phyloP scores from a whole-genome alignment of 1,140 invertebrate species.

The Hermatobates lingyangjiaoensis region DNA sequence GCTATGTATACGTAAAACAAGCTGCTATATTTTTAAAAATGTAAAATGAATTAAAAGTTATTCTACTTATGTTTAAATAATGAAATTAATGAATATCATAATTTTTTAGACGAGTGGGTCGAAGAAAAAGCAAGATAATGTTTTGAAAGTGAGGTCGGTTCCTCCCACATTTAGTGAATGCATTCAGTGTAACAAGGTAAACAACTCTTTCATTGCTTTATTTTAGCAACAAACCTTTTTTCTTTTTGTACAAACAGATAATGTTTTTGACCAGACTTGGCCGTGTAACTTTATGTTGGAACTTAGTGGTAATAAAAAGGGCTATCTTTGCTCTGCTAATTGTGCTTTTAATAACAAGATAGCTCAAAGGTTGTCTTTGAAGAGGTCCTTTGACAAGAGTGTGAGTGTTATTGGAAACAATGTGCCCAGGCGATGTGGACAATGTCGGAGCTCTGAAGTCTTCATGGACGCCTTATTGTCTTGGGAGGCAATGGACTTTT shows the following conservation, averaged over 20 bases:
- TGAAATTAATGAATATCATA: too few species aligned
- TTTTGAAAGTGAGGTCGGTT: too few species aligned
- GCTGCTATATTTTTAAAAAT: too few species aligned
- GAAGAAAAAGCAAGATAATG: too few species aligned
- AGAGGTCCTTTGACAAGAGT: neutral
- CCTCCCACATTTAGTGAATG: neutral
- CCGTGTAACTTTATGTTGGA: neutral
- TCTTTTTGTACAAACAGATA: too few species aligned
- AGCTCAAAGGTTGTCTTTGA: neutral
- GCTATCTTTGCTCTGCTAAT: slow-evolving; percentile 11
- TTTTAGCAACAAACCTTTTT: too few species aligned
- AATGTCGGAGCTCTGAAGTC: slow-evolving; percentile 27
- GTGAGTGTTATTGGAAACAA: neutral
- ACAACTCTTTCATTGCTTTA: too few species aligned
- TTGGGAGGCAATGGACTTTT: slow-evolving; percentile 90
- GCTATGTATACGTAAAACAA: too few species aligned
- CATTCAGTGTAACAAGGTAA: neutral
- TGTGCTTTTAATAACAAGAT: slow-evolving; percentile 19
- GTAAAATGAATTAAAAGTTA: too few species aligned
- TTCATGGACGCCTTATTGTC: slow-evolving; percentile 42
- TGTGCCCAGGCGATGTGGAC: slow-evolving; percentile 27
- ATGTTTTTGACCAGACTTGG: neutral
- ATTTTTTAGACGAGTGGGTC: too few species aligned
- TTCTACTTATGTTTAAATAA: too few species aligned
- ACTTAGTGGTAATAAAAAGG: neutral